A percentile compares a stretch with the other conserved stretches of the same genome.
These are phyloP conservation scores for Girardinichthys multiradiatus DNA, from an alignment of 2,113 vertebrate species.

Conservation along the genomic window DNA sequence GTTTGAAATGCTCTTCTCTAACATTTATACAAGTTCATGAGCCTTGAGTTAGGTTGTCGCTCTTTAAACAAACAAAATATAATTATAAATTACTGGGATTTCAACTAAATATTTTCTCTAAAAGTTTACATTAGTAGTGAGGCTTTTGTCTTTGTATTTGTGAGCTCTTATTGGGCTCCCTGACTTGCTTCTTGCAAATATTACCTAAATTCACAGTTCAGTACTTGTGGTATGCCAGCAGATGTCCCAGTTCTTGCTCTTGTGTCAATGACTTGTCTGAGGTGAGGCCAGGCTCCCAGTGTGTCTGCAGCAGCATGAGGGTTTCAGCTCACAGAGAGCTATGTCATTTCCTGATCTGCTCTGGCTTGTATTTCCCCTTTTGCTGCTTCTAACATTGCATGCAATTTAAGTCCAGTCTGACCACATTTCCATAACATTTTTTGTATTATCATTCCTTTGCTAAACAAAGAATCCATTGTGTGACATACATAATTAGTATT, in stretches of 20 bases:
- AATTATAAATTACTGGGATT: not conserved
- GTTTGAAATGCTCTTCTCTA: not conserved
- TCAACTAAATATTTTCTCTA: not conserved
- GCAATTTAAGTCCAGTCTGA: not conserved
- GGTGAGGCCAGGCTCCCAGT: slow-evolving; percentile 24
- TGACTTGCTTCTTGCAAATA: not conserved
- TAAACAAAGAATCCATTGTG: not conserved
- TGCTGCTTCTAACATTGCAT: slow-evolving; percentile 12
- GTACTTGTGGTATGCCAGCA: slow-evolving; percentile 41
- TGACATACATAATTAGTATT: not conserved
- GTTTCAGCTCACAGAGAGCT: slow-evolving; percentile 42
- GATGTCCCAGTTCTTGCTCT: slow-evolving; percentile 42
- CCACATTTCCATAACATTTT: not conserved
- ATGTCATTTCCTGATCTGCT: slow-evolving; percentile 54
- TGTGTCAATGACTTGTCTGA: slow-evolving; percentile 14
- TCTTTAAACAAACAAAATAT: not conserved
- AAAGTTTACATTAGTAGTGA: not conserved
- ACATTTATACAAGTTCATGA: not conserved
- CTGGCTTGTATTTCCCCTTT: slow-evolving; percentile 45
- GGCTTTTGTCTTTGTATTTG: not conserved
- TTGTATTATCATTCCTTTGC: not conserved
- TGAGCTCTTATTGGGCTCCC: not conserved
- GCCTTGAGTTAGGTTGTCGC: not conserved
- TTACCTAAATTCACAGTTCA: not conserved
- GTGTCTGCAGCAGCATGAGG: slow-evolving; percentile 52